phyloP scores from a whole-genome alignment of 2,888 invertebrate genomes.

The Hydrotaea cyrtoneurina region DNA sequence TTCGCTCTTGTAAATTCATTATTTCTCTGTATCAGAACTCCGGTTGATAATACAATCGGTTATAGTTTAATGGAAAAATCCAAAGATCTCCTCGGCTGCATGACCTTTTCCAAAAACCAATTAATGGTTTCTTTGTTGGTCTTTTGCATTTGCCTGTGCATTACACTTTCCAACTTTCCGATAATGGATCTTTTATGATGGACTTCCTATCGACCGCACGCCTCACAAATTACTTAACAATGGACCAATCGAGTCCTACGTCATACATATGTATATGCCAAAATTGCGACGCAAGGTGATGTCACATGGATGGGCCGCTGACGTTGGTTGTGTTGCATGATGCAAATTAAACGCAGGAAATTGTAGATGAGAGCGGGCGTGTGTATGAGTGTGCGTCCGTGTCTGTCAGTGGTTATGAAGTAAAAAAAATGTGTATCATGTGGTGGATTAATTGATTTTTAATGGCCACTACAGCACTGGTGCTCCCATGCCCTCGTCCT shows the following conservation, averaged over 20 bases:
- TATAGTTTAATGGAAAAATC: too few relatives aligned
- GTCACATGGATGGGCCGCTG: constrained; percentile 38
- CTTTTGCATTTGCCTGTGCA: background rate
- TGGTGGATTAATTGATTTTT: constrained; percentile 66
- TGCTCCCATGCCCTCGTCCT: background rate
- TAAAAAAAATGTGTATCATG: constrained; percentile 51
- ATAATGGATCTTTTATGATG: constrained; percentile 53
- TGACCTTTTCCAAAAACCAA: constrained; percentile 1
- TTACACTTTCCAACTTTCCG: background rate
- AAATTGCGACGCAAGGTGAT: constrained; percentile 48
- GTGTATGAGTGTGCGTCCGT: background rate
- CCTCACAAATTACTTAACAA: constrained; percentile 57
- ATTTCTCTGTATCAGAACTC: too few relatives aligned
- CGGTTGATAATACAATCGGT: too few relatives aligned
- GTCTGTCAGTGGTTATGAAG: background rate
- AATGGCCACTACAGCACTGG: constrained; percentile 50
- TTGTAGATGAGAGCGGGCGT: background rate
- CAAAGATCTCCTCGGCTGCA: too few relatives aligned
- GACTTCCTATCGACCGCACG: constrained; percentile 44
- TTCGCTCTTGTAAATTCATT: too few relatives aligned
- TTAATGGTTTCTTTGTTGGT: background rate
- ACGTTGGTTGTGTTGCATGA: background rate
- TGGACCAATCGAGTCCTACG: constrained; percentile 18
- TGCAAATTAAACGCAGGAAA: constrained; percentile 34
- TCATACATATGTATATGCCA: background rate